Percentiles rank a stretch among this genome's conserved stretches.
These are phyloP conservation scores for Notarius quadriscutis DNA, from an alignment of 2,113 vertebrate species.

Conservation along the genomic window DNA sequence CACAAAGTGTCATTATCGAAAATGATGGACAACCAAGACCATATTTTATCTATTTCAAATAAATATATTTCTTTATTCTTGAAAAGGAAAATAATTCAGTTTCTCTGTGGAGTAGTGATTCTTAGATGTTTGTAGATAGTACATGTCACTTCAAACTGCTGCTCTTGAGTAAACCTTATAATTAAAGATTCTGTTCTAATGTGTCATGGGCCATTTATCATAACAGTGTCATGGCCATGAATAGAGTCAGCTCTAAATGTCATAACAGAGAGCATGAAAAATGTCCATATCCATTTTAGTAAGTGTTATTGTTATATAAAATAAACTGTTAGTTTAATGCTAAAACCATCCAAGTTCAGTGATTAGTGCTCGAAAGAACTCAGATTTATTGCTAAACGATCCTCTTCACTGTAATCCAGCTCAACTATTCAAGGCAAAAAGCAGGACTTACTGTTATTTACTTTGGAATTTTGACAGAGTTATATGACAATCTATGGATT, in stretches of 20 bases:
- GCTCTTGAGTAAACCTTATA: background rate
- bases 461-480: background rate
- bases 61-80: background rate
- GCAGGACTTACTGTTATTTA: conserved; percentile 22
- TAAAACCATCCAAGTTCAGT: conserved; percentile 10
- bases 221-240: conserved; percentile 13
- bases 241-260: background rate
- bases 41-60: background rate
- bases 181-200: background rate
- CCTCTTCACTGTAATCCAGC: conserved; percentile 17
- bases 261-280: conserved; percentile 11
- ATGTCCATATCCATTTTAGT: conserved; percentile 16
- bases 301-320: conserved; percentile 3
- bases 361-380: background rate
- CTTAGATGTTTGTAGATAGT: background rate
- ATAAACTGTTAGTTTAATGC: background rate
- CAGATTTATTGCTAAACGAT: background rate
- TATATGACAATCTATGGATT: background rate
- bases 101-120: background rate
- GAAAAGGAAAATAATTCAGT: background rate
- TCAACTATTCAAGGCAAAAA: background rate
- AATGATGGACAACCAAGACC: too few relatives aligned
- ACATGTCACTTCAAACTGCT: background rate
- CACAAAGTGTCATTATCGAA: too few relatives aligned
- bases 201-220: background rate